Evolutionary conservation across 2,113 vertebrate species (phyloP).

Genomic region (Chaenocephalus aceratus): DNA sequence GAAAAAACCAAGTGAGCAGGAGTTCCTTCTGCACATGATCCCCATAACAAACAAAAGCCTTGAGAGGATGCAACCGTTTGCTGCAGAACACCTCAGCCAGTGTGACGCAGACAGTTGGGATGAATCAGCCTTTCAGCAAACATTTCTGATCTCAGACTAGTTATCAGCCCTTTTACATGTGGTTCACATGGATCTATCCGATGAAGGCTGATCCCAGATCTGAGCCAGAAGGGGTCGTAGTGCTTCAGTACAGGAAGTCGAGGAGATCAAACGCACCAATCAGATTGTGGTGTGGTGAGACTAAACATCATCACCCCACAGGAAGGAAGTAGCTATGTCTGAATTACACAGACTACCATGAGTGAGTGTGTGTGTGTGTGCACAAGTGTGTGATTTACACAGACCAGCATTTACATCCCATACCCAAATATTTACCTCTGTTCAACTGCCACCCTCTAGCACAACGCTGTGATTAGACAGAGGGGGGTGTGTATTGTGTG

Average conservation of each 20-base stretch:
- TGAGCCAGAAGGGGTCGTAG: conserved; percentile 30
- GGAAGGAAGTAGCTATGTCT: conserved; percentile 81
- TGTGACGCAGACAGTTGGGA: conserved; percentile 42
- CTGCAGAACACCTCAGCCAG: conserved; percentile 23
- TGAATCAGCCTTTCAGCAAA: conserved; percentile 48
- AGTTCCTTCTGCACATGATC: background rate
- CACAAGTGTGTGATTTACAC: conserved; percentile 63
- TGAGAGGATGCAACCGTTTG: conserved; percentile 21
- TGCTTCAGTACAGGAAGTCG: conserved; percentile 70
- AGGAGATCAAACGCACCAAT: conserved; percentile 75
- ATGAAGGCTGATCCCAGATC: conserved; percentile 62
- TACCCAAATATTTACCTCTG: conserved; percentile 82
- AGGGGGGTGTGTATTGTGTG: conserved; percentile 54
- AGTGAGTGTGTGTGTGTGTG: conserved; percentile 29
- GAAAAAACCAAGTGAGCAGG: background rate
- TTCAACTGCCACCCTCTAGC: conserved; percentile 66
- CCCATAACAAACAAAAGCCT: background rate
- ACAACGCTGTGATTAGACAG: conserved; percentile 69
- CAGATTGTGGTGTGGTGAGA: conserved; percentile 75
- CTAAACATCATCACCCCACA: conserved; percentile 84
- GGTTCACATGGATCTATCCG: conserved; percentile 17
- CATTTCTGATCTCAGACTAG: conserved; percentile 55
- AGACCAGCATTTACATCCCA: conserved; percentile 77
- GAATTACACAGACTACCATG: conserved; percentile 70
- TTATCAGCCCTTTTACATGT: conserved; percentile 51